Percentiles rank a stretch among this genome's conserved stretches.
These are phyloP conservation scores for Alosa sapidissima DNA, from an alignment of 2,797 vertebrate genomes.

Conservation along the genomic window DNA sequence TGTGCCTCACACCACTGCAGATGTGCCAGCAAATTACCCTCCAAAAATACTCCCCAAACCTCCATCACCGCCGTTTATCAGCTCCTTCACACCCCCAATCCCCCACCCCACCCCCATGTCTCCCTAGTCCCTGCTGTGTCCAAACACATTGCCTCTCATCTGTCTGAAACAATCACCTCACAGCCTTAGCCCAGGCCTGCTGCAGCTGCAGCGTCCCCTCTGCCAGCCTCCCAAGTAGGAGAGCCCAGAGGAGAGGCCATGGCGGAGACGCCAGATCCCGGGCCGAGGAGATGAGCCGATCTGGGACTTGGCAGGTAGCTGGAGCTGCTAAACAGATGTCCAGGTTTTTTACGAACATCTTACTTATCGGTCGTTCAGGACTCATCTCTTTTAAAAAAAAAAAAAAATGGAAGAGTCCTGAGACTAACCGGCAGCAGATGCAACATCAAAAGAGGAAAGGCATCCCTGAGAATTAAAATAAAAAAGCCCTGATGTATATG, in stretches of 20 bases:
- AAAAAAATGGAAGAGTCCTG: neutral
- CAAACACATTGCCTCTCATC: slow-evolving; percentile 66
- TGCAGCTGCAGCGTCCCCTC: slow-evolving; percentile 16
- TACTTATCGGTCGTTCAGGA: slow-evolving; percentile 7
- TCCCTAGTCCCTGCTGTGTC: slow-evolving; percentile 9
- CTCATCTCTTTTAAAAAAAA: neutral
- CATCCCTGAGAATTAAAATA: neutral
- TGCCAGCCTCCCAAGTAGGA: slow-evolving; percentile 58
- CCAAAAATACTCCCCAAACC: slow-evolving; percentile 13
- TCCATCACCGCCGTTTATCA: slow-evolving; percentile 13
- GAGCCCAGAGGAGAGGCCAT: slow-evolving; percentile 50
- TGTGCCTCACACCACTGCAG: slow-evolving; percentile 6
- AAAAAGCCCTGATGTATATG: slow-evolving; percentile 3
- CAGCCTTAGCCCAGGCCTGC: neutral
- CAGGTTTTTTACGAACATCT: slow-evolving; percentile 37
- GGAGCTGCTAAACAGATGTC: slow-evolving; percentile 68
- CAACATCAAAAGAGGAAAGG: neutral
- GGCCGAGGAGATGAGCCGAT: slow-evolving; percentile 59
- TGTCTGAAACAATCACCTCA: slow-evolving; percentile 49
- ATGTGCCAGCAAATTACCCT: slow-evolving; percentile 22
- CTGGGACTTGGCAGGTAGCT: slow-evolving; percentile 54
- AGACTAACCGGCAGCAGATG: slow-evolving; percentile 15
- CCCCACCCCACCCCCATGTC: neutral
- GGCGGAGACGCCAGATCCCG: slow-evolving; percentile 33
- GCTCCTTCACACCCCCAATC: neutral